A percentile compares a stretch with the other conserved stretches of the same genome.
Conservation (phyloP, 2,113 vertebrate species). For the Psammodynastes pulverulentus region DNA sequence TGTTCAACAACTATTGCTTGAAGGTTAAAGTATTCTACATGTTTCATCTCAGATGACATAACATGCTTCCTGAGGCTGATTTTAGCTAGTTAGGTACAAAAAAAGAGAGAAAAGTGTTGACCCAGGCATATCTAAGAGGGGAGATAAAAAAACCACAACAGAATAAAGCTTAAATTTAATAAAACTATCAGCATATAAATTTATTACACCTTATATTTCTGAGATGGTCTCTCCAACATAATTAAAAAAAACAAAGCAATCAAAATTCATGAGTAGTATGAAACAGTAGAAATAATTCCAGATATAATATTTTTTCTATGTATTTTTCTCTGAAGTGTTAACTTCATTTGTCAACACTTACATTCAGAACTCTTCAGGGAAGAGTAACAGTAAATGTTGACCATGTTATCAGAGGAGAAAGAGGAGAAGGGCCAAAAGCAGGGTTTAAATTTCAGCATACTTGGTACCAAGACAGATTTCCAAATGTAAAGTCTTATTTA, state of each 20-base stretch:
- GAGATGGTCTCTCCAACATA: not conserved
- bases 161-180: not conserved
- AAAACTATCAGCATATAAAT: not conserved
- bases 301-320: not conserved
- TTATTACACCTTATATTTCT: not conserved
- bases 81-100: not conserved
- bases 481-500: conserved; percentile 69
- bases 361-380: conserved; percentile 28
- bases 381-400: conserved; percentile 41
- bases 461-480: conserved; percentile 56
- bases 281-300: not conserved
- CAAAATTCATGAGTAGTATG: not conserved
- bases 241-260: not conserved
- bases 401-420: conserved; percentile 21
- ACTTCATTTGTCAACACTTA: not conserved
- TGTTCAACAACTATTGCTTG: not conserved
- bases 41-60: not conserved
- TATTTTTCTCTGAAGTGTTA: not conserved
- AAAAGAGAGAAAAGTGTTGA: not conserved
- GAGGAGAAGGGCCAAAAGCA: conserved; percentile 32
- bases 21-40: not conserved
- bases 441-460: conserved; percentile 65
- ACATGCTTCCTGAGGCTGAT: not conserved
- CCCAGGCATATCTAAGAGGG: not conserved
- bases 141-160: not conserved